These are phyloP conservation scores for Salvelinus alpinus DNA, from an alignment of 2,113 vertebrate species.

Conservation along the genomic window DNA sequence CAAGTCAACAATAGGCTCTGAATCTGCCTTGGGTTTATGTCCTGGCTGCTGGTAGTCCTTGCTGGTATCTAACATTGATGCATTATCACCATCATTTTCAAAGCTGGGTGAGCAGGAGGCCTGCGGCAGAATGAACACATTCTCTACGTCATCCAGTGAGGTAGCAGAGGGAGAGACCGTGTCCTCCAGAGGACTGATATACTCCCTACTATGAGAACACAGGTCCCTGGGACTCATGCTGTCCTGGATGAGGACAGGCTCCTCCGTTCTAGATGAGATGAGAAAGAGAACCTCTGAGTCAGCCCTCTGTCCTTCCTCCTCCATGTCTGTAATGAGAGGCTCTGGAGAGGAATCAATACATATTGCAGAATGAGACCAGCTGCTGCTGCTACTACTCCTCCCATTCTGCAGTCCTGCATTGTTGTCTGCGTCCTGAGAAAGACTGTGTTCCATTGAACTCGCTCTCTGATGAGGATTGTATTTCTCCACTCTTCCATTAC, in stretches of 20 bases:
- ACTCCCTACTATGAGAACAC: conserved; percentile 58
- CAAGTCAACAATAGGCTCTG: conserved; percentile 42
- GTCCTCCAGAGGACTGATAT: conserved; percentile 68
- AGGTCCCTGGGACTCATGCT: conserved; percentile 25
- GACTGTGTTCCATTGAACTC: conserved; percentile 23
- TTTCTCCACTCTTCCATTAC: conserved; percentile 25
- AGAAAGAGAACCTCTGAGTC: conserved; percentile 55
- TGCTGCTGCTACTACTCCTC: background rate
- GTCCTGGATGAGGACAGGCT: conserved; percentile 30
- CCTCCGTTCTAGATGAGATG: conserved; percentile 49
- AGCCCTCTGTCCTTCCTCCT: conserved; percentile 24
- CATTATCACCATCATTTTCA: conserved; percentile 31
- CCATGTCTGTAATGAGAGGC: background rate
- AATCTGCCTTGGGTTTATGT: conserved; percentile 4
- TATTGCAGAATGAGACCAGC: conserved; percentile 36
- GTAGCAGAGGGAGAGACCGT: conserved; percentile 63
- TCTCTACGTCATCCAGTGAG: conserved; percentile 60
- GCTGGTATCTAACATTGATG: conserved; percentile 31
- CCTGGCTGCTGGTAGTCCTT: conserved; percentile 25
- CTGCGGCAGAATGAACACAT: conserved; percentile 66
- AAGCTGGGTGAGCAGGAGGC: conserved; percentile 62
- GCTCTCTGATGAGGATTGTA: conserved; percentile 19
- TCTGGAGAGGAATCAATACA: conserved; percentile 40
- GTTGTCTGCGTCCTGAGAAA: conserved; percentile 18
- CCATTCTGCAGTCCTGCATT: conserved; percentile 48